phyloP scores from a whole-genome alignment of 2,888 invertebrate genomes.

The Atrina japonica region DNA sequence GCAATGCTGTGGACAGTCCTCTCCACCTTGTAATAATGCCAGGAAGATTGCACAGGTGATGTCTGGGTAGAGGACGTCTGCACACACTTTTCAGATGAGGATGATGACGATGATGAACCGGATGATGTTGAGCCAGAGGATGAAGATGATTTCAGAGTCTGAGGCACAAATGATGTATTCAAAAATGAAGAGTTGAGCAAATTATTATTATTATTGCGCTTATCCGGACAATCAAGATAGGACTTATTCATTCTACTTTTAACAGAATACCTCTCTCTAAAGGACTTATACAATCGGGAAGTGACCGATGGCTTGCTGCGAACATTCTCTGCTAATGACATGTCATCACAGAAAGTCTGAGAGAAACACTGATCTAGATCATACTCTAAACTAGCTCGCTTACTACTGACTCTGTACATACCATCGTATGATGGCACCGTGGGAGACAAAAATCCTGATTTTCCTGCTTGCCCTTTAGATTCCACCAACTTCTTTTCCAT shows the following conservation, averaged over 20 bases:
- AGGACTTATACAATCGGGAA: conserved; percentile 42
- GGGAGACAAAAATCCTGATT: conserved; percentile 48
- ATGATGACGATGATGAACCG: background rate
- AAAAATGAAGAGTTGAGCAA: conserved; percentile 44
- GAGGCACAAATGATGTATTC: background rate
- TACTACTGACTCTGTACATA: conserved; percentile 60
- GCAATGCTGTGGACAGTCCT: conserved; percentile 45
- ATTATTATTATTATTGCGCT: conserved; percentile 12
- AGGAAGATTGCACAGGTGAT: too few relatives aligned
- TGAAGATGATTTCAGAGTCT: conserved; percentile 11
- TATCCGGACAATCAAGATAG: conserved; percentile 24
- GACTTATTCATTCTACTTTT: conserved; percentile 41
- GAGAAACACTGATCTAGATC: conserved; percentile 55
- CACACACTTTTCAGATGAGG: background rate
- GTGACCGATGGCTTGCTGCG: conserved; percentile 37
- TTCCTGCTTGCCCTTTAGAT: conserved; percentile 64
- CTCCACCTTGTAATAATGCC: conserved; percentile 61
- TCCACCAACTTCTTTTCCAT: conserved; percentile 80
- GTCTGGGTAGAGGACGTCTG: conserved; percentile 41
- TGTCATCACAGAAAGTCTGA: conserved; percentile 58
- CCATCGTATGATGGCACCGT: conserved; percentile 61
- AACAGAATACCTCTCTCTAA: conserved; percentile 40
- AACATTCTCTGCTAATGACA: conserved; percentile 24
- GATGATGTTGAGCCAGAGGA: conserved; percentile 18
- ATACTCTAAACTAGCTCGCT: conserved; percentile 44